Evolutionary conservation across 1,140 invertebrate genomes (phyloP).

Genomic region (Caerostris darwini): DNA sequence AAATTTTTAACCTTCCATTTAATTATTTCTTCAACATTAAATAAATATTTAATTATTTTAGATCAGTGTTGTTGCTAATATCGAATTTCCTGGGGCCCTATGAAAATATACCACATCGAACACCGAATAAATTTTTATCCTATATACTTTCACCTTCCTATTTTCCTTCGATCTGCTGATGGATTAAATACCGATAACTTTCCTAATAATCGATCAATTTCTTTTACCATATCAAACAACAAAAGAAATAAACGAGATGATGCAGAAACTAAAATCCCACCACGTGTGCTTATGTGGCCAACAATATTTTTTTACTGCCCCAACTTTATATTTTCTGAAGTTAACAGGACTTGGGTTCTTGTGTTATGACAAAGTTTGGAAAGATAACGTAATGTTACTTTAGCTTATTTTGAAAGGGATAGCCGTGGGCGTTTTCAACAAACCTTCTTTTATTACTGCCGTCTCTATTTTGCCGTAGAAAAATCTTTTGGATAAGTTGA

Average conservation of each 20-base stretch:
- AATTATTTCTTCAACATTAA: too few species aligned
- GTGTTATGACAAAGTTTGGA: background rate
- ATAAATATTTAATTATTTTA: too few species aligned
- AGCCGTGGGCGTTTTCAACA: background rate
- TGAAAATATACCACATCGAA: too few species aligned
- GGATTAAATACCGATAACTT: background rate
- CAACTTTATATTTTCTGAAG: background rate
- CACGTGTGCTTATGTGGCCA: background rate
- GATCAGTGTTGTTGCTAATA: too few species aligned
- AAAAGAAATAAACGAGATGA: background rate
- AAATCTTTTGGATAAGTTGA: too few species aligned
- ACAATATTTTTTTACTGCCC: background rate
- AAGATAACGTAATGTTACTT: background rate
- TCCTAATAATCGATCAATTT: background rate
- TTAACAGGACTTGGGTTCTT: background rate
- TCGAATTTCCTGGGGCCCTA: too few species aligned
- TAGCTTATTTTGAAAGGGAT: background rate
- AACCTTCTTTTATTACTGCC: background rate
- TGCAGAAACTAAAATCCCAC: background rate
- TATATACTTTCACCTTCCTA: background rate
- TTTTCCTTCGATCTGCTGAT: slow-evolving; percentile 8
- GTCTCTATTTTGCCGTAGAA: background rate
- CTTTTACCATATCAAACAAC: background rate
- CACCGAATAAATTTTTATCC: too few species aligned
- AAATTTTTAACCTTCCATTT: too few species aligned